Percentiles rank a stretch among this genome's conserved stretches.
Conservation (phyloP, 2,113 vertebrate species). For the Chaetops frenatus region DNA sequence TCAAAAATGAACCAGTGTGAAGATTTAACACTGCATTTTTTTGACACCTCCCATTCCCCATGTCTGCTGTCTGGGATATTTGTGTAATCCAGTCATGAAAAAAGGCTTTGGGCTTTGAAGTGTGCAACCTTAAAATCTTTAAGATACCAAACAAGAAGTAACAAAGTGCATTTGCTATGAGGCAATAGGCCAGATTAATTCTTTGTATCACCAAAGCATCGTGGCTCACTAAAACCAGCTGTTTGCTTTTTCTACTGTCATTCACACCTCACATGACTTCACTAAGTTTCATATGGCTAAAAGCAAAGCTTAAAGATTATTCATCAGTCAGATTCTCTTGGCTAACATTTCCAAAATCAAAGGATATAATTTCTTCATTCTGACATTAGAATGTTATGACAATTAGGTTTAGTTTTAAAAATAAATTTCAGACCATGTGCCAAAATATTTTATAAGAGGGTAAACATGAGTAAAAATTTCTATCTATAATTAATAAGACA, state of each 20-base stretch:
- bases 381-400: neutral
- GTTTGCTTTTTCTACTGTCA: neutral
- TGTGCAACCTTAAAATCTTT: neutral
- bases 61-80: neutral
- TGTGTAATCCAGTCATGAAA: neutral
- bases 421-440: neutral
- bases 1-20: neutral
- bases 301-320: neutral
- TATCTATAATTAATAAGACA: neutral
- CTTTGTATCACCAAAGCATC: neutral
- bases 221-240: neutral
- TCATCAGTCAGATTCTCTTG: neutral
- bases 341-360: neutral
- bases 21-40: neutral
- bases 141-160: neutral
- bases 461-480: neutral
- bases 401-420: neutral
- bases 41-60: accelerated
- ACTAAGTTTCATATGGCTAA: neutral
- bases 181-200: neutral
- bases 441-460: neutral
- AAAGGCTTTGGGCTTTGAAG: neutral
- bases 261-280: neutral
- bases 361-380: neutral
- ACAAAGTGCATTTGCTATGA: neutral